These are phyloP conservation scores for Drosophila nannoptera DNA, from an alignment of 1,140 invertebrate species.

Conservation along the genomic window DNA sequence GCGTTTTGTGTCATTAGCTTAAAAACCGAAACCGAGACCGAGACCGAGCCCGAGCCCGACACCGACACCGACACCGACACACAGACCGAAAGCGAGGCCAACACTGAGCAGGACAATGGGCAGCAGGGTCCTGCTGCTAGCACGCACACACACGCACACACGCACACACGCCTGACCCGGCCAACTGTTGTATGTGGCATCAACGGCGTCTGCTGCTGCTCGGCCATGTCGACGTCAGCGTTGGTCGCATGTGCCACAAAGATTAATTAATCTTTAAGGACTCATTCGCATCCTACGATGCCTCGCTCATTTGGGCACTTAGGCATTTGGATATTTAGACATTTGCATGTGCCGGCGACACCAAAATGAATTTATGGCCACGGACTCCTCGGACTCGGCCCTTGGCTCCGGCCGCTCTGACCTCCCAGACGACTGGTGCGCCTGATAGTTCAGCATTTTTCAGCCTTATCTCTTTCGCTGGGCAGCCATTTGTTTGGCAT, in stretches of 20 bases:
- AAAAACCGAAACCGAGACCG: constrained; percentile 40
- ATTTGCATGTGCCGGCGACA: constrained; percentile 67
- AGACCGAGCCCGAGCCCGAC: constrained; percentile 6
- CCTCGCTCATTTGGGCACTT: constrained; percentile 46
- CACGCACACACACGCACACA: not conserved
- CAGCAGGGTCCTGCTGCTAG: constrained; percentile 18
- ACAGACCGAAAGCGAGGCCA: constrained; percentile 13
- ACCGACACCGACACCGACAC: constrained; percentile 13
- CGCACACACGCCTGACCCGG: constrained; percentile 26
- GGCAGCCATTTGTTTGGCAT: no score
- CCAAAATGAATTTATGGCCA: constrained; percentile 66
- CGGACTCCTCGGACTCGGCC: constrained; percentile 20
- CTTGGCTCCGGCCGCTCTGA: not conserved
- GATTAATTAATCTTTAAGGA: constrained; percentile 79
- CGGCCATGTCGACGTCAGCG: constrained; percentile 14
- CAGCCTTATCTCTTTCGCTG: not conserved
- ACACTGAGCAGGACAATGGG: constrained; percentile 50
- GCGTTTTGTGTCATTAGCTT: constrained; percentile 77
- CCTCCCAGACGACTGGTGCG: not conserved
- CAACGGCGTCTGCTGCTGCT: constrained; percentile 17
- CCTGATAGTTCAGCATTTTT: constrained; percentile 15
- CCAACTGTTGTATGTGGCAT: constrained; percentile 47
- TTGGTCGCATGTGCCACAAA: constrained; percentile 74
- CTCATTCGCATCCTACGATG: constrained; percentile 56
- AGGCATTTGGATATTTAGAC: constrained; percentile 55